phyloP scores from a whole-genome alignment of 2,888 invertebrate species.

The Oegoconia quadripuncta region DNA sequence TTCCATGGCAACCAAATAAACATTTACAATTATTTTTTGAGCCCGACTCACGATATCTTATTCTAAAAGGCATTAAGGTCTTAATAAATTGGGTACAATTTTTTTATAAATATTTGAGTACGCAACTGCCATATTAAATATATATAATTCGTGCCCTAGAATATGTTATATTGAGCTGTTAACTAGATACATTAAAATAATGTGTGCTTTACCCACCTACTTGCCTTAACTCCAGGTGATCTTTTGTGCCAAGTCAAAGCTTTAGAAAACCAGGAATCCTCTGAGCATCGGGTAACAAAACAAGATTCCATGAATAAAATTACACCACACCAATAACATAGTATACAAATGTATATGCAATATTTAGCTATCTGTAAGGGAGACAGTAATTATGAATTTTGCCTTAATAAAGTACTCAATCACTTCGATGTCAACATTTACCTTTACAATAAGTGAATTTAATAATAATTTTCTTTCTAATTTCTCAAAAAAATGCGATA shows the following conservation, averaged over 20 bases:
- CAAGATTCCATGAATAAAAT: slow-evolving; percentile 73
- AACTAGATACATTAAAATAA: too few relatives aligned
- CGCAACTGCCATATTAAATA: too few relatives aligned
- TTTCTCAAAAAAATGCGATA: slow-evolving; percentile 65
- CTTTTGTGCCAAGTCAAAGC: slow-evolving; percentile 48
- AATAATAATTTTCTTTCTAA: slow-evolving; percentile 58
- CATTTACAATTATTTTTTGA: too few relatives aligned
- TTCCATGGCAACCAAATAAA: too few relatives aligned
- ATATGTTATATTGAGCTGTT: too few relatives aligned
- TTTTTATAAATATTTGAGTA: too few relatives aligned
- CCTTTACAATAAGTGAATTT: slow-evolving; percentile 63
- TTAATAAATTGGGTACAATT: too few relatives aligned
- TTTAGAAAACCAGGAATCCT: slow-evolving; percentile 69
- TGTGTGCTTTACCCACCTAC: slow-evolving; percentile 32
- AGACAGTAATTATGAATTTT: not conserved
- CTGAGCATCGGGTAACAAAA: slow-evolving; percentile 64
- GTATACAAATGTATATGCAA: slow-evolving; percentile 58
- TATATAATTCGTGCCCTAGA: too few relatives aligned
- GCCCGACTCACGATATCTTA: too few relatives aligned
- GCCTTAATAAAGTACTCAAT: not conserved
- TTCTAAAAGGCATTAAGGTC: too few relatives aligned
- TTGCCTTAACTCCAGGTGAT: slow-evolving; percentile 23
- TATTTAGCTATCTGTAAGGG: slow-evolving; percentile 65
- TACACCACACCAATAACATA: slow-evolving; percentile 76
- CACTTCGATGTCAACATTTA: slow-evolving; percentile 17